Percentiles rank a stretch among this genome's conserved stretches.
These are phyloP conservation scores for Zosterops pallidus DNA, from an alignment of 2,113 vertebrate species.

Conservation along the genomic window DNA sequence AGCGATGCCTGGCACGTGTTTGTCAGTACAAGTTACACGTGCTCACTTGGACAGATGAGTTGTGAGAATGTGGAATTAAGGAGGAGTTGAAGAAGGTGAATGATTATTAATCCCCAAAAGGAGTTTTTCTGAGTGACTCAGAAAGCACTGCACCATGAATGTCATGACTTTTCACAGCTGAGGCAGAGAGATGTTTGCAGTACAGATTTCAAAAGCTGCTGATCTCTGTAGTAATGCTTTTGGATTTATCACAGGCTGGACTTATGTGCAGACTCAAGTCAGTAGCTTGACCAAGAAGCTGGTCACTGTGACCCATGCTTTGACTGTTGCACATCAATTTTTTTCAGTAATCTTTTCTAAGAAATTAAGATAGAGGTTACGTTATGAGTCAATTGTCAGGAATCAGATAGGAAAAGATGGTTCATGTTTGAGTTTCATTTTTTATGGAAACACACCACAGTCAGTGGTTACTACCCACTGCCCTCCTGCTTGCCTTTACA, in stretches of 20 bases:
- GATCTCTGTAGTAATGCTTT: not conserved
- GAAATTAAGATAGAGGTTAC: not conserved
- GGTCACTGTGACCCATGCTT: not conserved
- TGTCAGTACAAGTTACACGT: not conserved
- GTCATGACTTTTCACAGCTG: not conserved
- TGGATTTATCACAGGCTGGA: not conserved
- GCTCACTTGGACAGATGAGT: not conserved
- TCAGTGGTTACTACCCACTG: not conserved
- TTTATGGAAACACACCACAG: not conserved
- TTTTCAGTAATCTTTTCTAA: not conserved
- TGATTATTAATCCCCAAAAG: not conserved
- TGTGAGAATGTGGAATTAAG: not conserved
- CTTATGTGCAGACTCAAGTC: not conserved
- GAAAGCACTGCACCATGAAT: rapidly evolving
- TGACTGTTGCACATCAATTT: not conserved
- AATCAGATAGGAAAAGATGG: rapidly evolving
- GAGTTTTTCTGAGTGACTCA: not conserved
- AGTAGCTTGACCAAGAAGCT: not conserved
- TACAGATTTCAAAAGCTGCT: not conserved
- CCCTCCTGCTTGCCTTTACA: not conserved
- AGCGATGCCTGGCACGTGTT: rapidly evolving
- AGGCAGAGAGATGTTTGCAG: not conserved
- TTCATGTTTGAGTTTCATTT: rapidly evolving
- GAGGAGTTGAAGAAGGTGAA: not conserved
- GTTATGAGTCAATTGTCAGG: not conserved